Evolutionary conservation across 2,113 vertebrate genomes (phyloP).

Genomic region (Sus scrofa): T2T-Sscrofa CM000812.6:212893501-212894000

Average conservation of each 20-base stretch:
- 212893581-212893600: background rate
- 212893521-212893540: background rate
- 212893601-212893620: background rate
- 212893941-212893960: background rate
- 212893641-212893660: background rate
- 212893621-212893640: background rate
- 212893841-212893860: background rate
- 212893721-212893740: background rate
- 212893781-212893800: background rate
- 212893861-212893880: constrained; percentile 5
- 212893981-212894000: background rate
- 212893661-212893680: background rate
- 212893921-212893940: background rate
- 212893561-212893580: background rate
- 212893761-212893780: background rate
- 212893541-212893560: background rate
- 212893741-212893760: constrained; percentile 39
- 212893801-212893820: background rate
- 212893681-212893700: background rate
- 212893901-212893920: constrained; percentile 41
- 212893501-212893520: background rate
- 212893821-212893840: background rate
- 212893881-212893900: background rate
- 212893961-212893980: background rate
- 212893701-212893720: background rate